These are phyloP conservation scores for Callipepla squamata DNA, from an alignment of 2,113 vertebrate genomes.

Conservation along the genomic window DNA sequence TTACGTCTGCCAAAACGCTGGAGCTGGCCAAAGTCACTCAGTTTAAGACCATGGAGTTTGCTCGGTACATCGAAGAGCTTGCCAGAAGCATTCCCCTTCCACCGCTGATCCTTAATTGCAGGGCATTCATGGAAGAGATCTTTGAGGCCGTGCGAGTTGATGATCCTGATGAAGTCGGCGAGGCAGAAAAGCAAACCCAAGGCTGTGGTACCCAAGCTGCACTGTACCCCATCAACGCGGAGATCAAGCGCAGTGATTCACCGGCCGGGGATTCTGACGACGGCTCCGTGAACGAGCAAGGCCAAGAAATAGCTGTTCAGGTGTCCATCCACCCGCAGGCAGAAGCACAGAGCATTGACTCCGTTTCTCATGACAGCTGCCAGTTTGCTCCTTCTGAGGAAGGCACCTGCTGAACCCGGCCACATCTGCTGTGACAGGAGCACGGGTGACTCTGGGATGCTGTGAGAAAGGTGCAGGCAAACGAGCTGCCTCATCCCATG, in stretches of 20 bases:
- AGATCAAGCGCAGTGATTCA: constrained; percentile 76
- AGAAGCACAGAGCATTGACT: constrained; percentile 65
- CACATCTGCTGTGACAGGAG: neutral
- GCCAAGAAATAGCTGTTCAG: constrained; percentile 83
- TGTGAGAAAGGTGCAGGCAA: neutral
- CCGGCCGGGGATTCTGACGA: constrained; percentile 81
- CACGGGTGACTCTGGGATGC: neutral
- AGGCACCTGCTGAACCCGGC: constrained; percentile 31
- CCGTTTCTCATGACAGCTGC: constrained; percentile 75
- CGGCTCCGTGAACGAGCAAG: constrained; percentile 75
- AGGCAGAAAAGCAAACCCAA: constrained; percentile 57
- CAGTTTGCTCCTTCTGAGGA: constrained; percentile 73
- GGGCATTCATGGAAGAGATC: constrained; percentile 80
- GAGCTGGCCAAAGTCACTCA: constrained; percentile 95
- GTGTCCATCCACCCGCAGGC: constrained; percentile 81
- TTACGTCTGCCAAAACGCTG: constrained; percentile 91
- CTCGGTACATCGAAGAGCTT: constrained; percentile 93
- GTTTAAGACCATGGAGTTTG: constrained; percentile 95
- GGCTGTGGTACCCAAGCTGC: constrained; percentile 54
- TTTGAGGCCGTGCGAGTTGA: constrained; percentile 82
- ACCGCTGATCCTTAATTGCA: constrained; percentile 90
- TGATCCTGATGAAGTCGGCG: constrained; percentile 70
- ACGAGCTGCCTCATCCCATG: constrained; percentile 4
- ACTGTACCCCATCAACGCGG: constrained; percentile 68
- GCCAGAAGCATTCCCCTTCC: constrained; percentile 94